These are phyloP conservation scores for Sericinus montela DNA, from an alignment of 2,888 invertebrate species.

Conservation along the genomic window DNA sequence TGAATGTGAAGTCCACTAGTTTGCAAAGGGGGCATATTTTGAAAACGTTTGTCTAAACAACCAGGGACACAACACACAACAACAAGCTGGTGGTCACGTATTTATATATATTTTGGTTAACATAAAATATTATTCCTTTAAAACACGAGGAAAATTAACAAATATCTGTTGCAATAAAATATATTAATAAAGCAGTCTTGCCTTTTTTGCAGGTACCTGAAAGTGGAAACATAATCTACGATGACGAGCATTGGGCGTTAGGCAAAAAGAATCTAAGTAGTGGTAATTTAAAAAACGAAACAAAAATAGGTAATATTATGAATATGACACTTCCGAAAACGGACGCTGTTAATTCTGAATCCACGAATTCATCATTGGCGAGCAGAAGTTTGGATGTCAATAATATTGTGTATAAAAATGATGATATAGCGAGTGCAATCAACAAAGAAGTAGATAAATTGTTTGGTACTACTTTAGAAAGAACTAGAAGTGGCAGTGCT, in stretches of 20 bases:
- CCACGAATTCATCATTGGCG: constrained; percentile 49
- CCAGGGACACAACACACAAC: no score
- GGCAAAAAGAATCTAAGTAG: constrained; percentile 27
- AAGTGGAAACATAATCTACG: constrained; percentile 52
- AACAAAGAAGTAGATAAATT: constrained; percentile 65
- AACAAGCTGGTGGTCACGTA: no score
- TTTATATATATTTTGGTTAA: no score
- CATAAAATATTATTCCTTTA: no score
- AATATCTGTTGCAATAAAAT: no score
- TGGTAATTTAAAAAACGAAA: constrained; percentile 16
- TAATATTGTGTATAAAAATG: constrained; percentile 45
- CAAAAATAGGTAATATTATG: constrained; percentile 64
- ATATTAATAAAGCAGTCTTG: background rate
- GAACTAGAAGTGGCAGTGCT: constrained; percentile 66
- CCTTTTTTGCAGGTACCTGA: constrained; percentile 50
- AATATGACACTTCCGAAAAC: constrained; percentile 44
- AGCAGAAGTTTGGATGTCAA: constrained; percentile 61
- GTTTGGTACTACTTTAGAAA: constrained; percentile 59
- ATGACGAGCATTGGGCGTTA: constrained; percentile 53
- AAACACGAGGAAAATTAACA: no score
- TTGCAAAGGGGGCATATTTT: no score
- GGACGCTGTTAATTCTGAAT: constrained; percentile 47
- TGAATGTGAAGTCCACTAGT: no score
- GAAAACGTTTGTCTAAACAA: no score
- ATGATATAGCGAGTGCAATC: constrained; percentile 49